A percentile compares a stretch with the other conserved stretches of the same genome.
phyloP scores from a whole-genome alignment of 2,888 invertebrate genomes.

The Ommatoiulus sabulosus region DNA sequence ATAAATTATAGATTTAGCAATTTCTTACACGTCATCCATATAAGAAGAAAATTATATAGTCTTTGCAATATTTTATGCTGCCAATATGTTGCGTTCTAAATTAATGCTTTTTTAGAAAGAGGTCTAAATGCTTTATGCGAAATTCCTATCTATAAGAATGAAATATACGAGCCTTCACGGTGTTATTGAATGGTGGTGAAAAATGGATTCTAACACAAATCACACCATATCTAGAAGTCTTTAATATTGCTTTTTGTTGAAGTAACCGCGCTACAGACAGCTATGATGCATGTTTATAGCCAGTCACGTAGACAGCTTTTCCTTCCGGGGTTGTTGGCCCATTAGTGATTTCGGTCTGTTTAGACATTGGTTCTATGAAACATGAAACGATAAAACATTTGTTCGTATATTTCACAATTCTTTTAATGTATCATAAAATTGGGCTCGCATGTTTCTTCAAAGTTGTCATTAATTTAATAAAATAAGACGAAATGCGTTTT shows the following conservation, averaged over 20 bases:
- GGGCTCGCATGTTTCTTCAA: too few species aligned
- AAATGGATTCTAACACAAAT: conserved; percentile 1
- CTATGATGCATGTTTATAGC: not conserved
- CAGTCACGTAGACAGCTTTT: not conserved
- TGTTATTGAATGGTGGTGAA: conserved; percentile 27
- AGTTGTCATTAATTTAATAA: too few species aligned
- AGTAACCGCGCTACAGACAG: not conserved
- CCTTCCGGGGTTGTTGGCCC: not conserved
- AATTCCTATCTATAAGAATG: not conserved
- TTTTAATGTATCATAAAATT: too few species aligned
- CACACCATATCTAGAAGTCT: conserved; percentile 30
- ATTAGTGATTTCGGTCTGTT: not conserved
- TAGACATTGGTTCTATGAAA: not conserved
- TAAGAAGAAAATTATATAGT: not conserved
- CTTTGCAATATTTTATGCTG: conserved; percentile 13
- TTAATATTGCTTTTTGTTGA: conserved; percentile 12
- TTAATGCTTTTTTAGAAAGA: conserved; percentile 7
- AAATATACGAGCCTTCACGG: conserved; percentile 18
- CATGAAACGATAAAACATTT: not conserved
- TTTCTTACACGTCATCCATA: not conserved
- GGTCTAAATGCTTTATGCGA: conserved; percentile 3
- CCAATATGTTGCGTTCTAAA: conserved; percentile 28
- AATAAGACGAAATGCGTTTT: too few species aligned
- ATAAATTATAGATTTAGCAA: conserved; percentile 30
- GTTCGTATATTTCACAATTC: too few species aligned